A percentile compares a stretch with the other conserved stretches of the same genome.
Conservation (phyloP, 2,797 vertebrate genomes). For the Lagorchestes hirsutus region DNA sequence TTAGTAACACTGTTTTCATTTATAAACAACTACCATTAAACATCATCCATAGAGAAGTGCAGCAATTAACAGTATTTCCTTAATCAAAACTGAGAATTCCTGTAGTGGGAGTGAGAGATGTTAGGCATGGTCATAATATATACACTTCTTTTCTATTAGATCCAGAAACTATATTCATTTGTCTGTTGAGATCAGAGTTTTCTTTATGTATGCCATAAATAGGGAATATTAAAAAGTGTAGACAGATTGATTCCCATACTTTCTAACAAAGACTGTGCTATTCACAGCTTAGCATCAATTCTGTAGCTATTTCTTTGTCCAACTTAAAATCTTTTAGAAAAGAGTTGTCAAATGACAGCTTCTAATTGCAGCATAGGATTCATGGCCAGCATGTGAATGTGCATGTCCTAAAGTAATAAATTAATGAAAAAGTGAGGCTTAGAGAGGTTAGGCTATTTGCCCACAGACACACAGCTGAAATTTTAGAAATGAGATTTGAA, state of each 20-base stretch:
- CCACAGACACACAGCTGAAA: neutral
- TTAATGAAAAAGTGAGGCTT: neutral
- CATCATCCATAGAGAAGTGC: slow-evolving; percentile 13
- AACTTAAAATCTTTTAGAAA: neutral
- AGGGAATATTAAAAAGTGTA: neutral
- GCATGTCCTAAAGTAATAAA: neutral
- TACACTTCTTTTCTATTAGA: neutral
- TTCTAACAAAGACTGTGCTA: neutral
- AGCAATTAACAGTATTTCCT: slow-evolving; percentile 4
- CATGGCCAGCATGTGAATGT: neutral
- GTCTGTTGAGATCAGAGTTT: neutral
- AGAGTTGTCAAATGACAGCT: neutral
- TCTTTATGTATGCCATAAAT: neutral
- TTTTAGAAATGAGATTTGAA: neutral
- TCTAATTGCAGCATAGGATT: neutral
- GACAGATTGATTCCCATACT: neutral
- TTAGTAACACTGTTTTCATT: neutral
- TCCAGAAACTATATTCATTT: neutral
- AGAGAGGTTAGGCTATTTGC: neutral
- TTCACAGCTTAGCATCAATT: neutral
- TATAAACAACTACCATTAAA: neutral
- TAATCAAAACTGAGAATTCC: slow-evolving; percentile 9
- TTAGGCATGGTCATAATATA: neutral
- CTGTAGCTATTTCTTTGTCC: neutral
- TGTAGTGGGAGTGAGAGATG: neutral